phyloP scores from a whole-genome alignment of 37 sponge, comb jelly and placozoan species.

The Mnemiopsis leidyi region DNA sequence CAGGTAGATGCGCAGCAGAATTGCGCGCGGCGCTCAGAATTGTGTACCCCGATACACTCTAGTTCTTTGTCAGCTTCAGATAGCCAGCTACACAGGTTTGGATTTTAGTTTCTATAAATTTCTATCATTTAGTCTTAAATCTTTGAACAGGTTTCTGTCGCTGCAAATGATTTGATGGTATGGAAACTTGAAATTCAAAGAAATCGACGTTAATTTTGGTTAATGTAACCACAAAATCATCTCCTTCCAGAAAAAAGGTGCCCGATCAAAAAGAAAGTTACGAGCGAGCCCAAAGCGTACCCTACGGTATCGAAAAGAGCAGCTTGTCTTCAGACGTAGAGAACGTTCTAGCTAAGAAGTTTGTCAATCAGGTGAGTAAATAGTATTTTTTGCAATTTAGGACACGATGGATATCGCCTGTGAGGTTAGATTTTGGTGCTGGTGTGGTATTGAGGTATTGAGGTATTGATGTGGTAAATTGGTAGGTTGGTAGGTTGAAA shows the following conservation, averaged over 20 bases:
- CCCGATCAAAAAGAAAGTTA: neutral
- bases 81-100: conserved; percentile 61
- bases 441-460: too few relatives aligned
- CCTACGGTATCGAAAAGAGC: conserved; percentile 50
- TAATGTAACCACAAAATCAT: too few relatives aligned
- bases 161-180: too few relatives aligned
- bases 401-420: too few relatives aligned
- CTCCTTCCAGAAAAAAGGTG: neutral
- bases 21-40: neutral
- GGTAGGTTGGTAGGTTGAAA: too few relatives aligned
- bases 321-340: neutral
- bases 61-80: neutral
- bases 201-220: neutral
- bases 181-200: neutral
- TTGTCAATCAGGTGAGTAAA: neutral
- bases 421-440: too few relatives aligned
- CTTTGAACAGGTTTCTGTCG: too few relatives aligned
- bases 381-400: too few relatives aligned
- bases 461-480: too few relatives aligned
- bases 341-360: conserved; percentile 61
- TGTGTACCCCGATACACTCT: conserved; percentile 49
- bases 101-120: too few relatives aligned
- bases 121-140: too few relatives aligned
- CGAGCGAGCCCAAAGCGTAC: conserved; percentile 48
- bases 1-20: neutral